phyloP scores from a whole-genome alignment of 2,888 invertebrate genomes.

The Rhyacophila evoluta region DNA sequence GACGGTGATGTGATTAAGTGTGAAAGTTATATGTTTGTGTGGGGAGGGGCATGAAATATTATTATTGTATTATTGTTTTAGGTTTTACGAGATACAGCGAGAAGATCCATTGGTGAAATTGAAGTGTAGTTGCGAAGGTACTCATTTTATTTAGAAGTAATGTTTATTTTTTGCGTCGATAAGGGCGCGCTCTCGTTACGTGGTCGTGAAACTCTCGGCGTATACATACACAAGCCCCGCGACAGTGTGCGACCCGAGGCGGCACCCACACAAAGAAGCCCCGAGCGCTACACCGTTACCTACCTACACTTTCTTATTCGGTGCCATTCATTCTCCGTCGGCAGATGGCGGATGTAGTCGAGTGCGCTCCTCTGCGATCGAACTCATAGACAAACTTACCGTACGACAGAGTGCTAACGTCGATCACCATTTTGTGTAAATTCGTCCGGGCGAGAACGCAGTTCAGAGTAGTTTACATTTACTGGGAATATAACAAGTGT shows the following conservation, averaged over 20 bases:
- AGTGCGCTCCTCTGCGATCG: constrained; percentile 64
- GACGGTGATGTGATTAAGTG: too few relatives aligned
- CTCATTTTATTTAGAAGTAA: neutral
- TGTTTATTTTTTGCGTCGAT: constrained; percentile 29
- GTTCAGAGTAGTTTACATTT: neutral
- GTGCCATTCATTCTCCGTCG: constrained; percentile 68
- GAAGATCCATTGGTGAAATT: too few relatives aligned
- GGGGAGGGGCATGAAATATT: too few relatives aligned
- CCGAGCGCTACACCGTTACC: constrained; percentile 43
- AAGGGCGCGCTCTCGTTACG: neutral
- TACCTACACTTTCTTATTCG: constrained; percentile 55
- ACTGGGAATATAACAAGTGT: neutral
- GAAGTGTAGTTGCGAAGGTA: neutral
- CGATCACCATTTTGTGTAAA: constrained; percentile 68
- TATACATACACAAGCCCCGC: constrained; percentile 1
- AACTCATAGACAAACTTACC: constrained; percentile 69
- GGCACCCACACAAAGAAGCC: constrained; percentile 37
- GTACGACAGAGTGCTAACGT: constrained; percentile 62
- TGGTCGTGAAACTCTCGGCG: neutral
- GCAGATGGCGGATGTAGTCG: constrained; percentile 71
- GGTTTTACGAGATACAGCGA: too few relatives aligned
- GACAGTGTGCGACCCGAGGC: constrained; percentile 26
- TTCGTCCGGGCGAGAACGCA: constrained; percentile 63
- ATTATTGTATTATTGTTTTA: too few relatives aligned
- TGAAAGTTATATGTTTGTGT: too few relatives aligned